Percentiles rank a stretch among this genome's conserved stretches.
Conservation (phyloP, 2,888 invertebrate species). For the Dryobota labecula region DNA sequence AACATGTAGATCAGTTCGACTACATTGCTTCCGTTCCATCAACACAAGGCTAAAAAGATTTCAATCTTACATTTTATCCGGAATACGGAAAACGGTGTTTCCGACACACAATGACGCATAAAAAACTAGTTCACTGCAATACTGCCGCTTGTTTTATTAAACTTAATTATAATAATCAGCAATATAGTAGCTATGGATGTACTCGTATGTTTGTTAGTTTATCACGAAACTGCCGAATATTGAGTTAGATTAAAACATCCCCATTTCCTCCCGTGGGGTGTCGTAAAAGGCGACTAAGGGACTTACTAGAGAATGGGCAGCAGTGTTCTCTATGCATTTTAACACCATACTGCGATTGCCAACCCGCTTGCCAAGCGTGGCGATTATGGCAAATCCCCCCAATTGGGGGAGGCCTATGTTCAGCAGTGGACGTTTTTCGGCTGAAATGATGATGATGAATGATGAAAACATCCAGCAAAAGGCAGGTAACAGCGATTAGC, state of each 20-base stretch:
- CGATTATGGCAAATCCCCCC: too few species aligned
- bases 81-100: constrained; percentile 39
- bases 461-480: too few species aligned
- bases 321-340: too few species aligned
- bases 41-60: constrained; percentile 25
- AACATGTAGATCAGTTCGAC: background rate
- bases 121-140: constrained; percentile 30
- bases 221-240: background rate
- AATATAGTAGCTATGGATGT: background rate
- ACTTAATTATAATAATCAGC: background rate
- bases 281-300: too few species aligned
- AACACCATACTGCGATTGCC: too few species aligned
- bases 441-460: too few species aligned
- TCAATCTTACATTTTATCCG: constrained; percentile 21
- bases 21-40: constrained; percentile 17
- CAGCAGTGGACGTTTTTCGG: too few species aligned
- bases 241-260: background rate
- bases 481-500: too few species aligned
- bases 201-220: background rate
- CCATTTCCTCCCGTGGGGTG: too few species aligned
- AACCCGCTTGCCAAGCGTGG: too few species aligned
- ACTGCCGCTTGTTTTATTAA: constrained; percentile 10
- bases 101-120: constrained; percentile 41
- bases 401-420: too few species aligned
- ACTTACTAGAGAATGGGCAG: too few species aligned